These are phyloP conservation scores for Pitangus sulphuratus DNA, from an alignment of 2,797 vertebrate genomes.

Conservation along the genomic window DNA sequence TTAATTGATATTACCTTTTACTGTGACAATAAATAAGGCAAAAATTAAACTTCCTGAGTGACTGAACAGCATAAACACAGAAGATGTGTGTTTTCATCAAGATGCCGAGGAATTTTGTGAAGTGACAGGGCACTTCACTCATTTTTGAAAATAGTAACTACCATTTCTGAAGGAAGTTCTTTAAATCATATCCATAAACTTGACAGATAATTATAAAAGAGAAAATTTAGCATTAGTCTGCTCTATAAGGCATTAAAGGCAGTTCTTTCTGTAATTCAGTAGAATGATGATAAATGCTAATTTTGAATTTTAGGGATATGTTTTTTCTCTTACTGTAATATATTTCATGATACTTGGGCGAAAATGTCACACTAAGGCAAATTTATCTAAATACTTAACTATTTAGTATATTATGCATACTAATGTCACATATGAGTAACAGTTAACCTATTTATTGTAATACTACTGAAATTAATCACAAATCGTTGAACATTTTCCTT, in stretches of 20 bases:
- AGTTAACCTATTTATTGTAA: neutral
- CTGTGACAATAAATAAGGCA: neutral
- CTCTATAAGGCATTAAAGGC: neutral
- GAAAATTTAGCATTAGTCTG: neutral
- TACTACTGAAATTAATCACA: neutral
- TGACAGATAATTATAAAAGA: neutral
- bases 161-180: neutral
- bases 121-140: neutral
- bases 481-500: neutral
- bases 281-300: neutral
- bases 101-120: neutral
- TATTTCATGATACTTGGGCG: neutral
- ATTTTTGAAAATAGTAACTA: neutral
- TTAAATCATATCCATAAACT: neutral
- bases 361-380: neutral
- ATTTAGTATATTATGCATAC: neutral
- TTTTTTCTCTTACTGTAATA: neutral
- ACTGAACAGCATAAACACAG: neutral
- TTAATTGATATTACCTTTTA: neutral
- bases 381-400: neutral
- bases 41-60: neutral
- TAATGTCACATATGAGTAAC: neutral
- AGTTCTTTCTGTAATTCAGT: neutral
- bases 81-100: neutral
- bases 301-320: neutral